Evolutionary conservation across 2,113 vertebrate genomes (phyloP), one percentile per base, ranked within the genome.

Genomic region (Ploceus nigricollis): DNA sequence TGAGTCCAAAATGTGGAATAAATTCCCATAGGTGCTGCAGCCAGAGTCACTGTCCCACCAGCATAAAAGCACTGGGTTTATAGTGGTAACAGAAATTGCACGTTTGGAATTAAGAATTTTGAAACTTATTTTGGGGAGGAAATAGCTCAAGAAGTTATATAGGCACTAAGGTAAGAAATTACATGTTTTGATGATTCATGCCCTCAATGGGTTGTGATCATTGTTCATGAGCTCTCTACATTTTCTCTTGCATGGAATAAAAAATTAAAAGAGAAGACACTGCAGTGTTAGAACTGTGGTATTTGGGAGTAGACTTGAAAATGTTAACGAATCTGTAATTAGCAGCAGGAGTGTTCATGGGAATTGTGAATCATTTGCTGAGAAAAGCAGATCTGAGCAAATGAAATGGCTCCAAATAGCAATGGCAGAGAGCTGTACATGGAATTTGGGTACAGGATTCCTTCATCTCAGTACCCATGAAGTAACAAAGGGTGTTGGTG

Each of bases 321-420:
- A 94, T 75, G 72, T 87, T 92, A 93, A 80, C 0, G 0, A 37
- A 58, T 92, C 95, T 81, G 72, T 89, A 92, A 94, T 95, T 97
- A 90, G 93, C 87, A 94, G 86, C 91, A 91, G 58, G 60, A 81
- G 51, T 23, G 42, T 92, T 94, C 81, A 73, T 89, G 72, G 85
- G 95, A 84, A 47, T 75, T 75, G 76, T 94, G 94, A 96, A 71
- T 92, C 91, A 90, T 75, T 91, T 81, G 76, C 65, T 94, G 93
- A 87, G 89, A 87, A 86, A 94, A 90, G 71, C 80, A 75, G 39
- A 84, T 89, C 56, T 33, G 53, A 89, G 80, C 89, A 64, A 95
- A 94, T 95, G 89, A 97, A 91, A 89, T 91, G 69, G 44, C 51
- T 94, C 51, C 89, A 90, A 83, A 75, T 66, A 89, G 64, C 6